A percentile compares a stretch with the other conserved stretches of the same genome.
Evolutionary conservation across 2,888 invertebrate genomes (phyloP).

Genomic region (Phasia obesa): DNA sequence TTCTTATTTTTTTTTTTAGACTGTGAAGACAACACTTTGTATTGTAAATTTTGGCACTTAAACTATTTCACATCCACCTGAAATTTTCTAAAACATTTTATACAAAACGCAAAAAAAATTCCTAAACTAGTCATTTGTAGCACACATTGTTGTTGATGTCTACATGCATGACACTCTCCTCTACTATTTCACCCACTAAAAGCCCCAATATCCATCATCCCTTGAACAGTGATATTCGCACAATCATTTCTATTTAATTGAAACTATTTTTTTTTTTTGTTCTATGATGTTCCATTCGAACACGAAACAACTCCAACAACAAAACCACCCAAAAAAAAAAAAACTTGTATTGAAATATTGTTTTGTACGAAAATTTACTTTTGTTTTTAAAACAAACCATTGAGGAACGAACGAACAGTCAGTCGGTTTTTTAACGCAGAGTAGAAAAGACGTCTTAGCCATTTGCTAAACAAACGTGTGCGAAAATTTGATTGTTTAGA

Average conservation of each 20-base stretch:
- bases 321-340: constrained; percentile 9
- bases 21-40: neutral
- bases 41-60: constrained; percentile 24
- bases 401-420: constrained; percentile 64
- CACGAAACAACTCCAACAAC: constrained; percentile 40
- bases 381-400: constrained; percentile 54
- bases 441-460: constrained; percentile 52
- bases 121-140: constrained; percentile 8
- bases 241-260: constrained; percentile 25
- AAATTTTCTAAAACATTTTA: constrained; percentile 5
- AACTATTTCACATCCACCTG: constrained; percentile 20
- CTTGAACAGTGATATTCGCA: constrained; percentile 38
- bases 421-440: constrained; percentile 64
- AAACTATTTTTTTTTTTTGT: constrained; percentile 30
- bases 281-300: constrained; percentile 51
- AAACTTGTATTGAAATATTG: constrained; percentile 23
- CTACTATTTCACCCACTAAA: constrained; percentile 16
- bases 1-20: neutral
- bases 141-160: neutral
- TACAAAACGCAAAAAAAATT: constrained; percentile 10
- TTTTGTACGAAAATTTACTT: constrained; percentile 63
- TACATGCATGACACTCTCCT: constrained; percentile 22
- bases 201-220: constrained; percentile 29
- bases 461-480: neutral
- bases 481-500: neutral